These are phyloP conservation scores for Oophaga sylvatica DNA, from an alignment of 2,797 vertebrate species.

Conservation along the genomic window DNA sequence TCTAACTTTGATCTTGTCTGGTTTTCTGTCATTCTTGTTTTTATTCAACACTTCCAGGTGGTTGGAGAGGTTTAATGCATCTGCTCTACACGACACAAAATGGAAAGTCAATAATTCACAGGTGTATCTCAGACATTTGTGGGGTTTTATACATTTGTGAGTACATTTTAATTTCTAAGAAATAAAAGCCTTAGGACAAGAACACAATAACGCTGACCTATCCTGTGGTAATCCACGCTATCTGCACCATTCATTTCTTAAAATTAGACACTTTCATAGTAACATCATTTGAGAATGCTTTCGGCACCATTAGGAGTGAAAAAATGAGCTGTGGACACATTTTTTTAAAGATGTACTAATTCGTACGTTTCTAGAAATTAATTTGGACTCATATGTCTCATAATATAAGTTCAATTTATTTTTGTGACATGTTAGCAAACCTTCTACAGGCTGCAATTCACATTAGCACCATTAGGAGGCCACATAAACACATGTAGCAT, in stretches of 20 bases:
- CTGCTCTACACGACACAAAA: neutral
- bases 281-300: neutral
- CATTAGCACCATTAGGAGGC: no score
- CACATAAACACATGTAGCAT: no score
- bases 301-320: no score
- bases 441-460: no score
- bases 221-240: neutral
- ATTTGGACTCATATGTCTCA: no score
- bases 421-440: no score
- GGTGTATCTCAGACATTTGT: neutral
- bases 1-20: neutral
- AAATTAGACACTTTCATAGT: neutral
- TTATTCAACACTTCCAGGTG: neutral
- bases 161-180: neutral
- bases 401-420: no score
- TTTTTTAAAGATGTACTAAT: no score
- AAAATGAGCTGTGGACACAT: no score
- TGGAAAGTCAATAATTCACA: slow-evolving; percentile 8
- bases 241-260: neutral
- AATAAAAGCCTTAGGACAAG: neutral
- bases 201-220: slow-evolving; percentile 1
- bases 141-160: neutral
- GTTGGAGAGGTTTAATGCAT: neutral
- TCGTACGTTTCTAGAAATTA: no score
- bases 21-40: neutral